Conservation (phyloP, 2,113 vertebrate species). For the Sylvia atricapilla region DNA sequence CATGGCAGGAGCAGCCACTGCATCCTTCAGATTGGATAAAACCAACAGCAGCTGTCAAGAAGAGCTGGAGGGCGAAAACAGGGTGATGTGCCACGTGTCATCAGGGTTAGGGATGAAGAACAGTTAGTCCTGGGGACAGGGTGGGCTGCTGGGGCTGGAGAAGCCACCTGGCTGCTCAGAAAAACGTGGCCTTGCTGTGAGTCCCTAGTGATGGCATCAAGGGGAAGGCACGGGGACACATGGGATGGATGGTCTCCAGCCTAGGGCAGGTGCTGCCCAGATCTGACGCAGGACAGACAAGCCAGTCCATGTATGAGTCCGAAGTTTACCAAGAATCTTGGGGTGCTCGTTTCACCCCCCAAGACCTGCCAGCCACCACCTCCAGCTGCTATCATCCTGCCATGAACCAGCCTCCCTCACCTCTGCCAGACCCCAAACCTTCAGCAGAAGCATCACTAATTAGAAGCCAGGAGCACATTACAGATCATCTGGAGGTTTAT, state of each 20-base stretch:
- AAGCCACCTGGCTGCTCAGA: neutral
- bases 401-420: neutral
- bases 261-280: neutral
- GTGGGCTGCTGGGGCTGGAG: neutral
- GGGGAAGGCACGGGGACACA: neutral
- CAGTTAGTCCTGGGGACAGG: neutral
- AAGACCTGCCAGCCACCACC: neutral
- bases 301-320: accelerated
- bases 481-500: conserved; percentile 14
- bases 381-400: neutral
- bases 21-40: neutral
- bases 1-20: neutral
- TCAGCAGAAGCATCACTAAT: neutral
- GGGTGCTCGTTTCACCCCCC: neutral
- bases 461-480: neutral
- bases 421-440: neutral
- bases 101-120: neutral
- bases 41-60: neutral
- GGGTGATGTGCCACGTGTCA: accelerated
- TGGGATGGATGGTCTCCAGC: neutral
- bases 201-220: accelerated
- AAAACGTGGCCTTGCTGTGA: neutral
- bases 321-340: neutral
- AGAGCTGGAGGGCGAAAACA: neutral
- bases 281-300: neutral